Conservation (phyloP, 1,140 invertebrate genomes). For the Yoshiicerus persimilis region DNA sequence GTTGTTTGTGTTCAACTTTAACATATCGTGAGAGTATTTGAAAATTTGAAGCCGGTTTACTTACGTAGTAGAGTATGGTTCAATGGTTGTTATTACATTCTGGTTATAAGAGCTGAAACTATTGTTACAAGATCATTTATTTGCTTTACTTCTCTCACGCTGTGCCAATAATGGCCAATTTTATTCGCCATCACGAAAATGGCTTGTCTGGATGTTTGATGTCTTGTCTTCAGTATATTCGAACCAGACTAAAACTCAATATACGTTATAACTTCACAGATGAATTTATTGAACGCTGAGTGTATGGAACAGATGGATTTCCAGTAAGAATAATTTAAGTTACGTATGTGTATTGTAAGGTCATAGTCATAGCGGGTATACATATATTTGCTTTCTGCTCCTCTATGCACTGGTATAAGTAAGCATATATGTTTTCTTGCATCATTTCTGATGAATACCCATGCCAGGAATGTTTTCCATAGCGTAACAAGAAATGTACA, state of each 20-base stretch:
- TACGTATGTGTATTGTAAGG: background rate
- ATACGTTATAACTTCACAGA: no score
- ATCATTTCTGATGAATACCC: background rate
- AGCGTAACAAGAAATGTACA: background rate
- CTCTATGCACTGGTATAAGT: background rate
- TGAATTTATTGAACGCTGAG: no score
- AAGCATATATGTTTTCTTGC: background rate
- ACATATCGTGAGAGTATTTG: background rate
- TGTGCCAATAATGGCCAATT: background rate
- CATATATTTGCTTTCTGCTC: background rate
- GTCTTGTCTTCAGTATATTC: background rate
- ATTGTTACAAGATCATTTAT: background rate
- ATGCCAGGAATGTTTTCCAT: background rate
- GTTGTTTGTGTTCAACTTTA: background rate
- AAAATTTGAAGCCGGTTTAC: background rate
- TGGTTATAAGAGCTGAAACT: background rate
- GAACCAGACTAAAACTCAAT: no score
- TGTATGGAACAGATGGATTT: background rate
- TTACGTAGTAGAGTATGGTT: no score
- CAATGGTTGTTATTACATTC: background rate
- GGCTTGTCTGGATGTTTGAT: background rate
- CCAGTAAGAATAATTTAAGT: background rate
- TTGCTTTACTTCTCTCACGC: background rate
- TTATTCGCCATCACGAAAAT: background rate
- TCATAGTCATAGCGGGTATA: background rate